These are phyloP conservation scores for Tenrec ecaudatus DNA, from an alignment of 2,113 vertebrate genomes.

Conservation along the genomic window DNA sequence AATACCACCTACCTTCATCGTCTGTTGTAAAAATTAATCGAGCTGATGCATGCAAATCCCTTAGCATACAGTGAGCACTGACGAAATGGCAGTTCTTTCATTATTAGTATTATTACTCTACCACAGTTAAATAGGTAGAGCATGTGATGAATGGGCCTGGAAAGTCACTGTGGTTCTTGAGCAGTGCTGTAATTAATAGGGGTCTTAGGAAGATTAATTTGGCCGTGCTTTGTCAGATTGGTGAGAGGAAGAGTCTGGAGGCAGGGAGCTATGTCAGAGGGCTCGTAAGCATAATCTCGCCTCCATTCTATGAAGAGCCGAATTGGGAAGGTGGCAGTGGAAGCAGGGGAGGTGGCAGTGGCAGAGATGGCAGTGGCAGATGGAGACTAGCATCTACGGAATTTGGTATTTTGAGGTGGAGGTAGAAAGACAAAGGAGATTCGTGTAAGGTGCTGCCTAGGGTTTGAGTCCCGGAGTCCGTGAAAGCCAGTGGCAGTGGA, in stretches of 20 bases:
- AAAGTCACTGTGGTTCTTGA: conserved; percentile 49
- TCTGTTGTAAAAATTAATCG: background rate
- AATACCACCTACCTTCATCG: background rate
- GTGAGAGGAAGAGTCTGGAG: conserved; percentile 58
- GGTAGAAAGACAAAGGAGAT: background rate
- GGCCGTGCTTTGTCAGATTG: conserved; percentile 37
- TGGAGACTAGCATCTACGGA: background rate
- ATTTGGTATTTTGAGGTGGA: background rate
- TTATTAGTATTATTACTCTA: background rate
- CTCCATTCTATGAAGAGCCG: background rate
- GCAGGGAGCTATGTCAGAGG: background rate
- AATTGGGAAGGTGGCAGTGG: background rate
- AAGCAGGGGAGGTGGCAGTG: background rate
- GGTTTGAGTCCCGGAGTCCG: background rate
- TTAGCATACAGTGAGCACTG: background rate
- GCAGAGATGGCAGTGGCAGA: background rate
- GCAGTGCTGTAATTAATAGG: conserved; percentile 66
- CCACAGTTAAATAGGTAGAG: background rate
- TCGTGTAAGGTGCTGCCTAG: background rate
- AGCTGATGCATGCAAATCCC: background rate
- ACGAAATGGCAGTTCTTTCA: background rate
- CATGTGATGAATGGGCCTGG: conserved; percentile 65
- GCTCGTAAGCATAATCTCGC: background rate
- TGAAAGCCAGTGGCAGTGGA: background rate
- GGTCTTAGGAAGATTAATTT: conserved; percentile 64